These are phyloP conservation scores for Rhagium mordax DNA, from an alignment of 2,888 invertebrate species.

Conservation along the genomic window DNA sequence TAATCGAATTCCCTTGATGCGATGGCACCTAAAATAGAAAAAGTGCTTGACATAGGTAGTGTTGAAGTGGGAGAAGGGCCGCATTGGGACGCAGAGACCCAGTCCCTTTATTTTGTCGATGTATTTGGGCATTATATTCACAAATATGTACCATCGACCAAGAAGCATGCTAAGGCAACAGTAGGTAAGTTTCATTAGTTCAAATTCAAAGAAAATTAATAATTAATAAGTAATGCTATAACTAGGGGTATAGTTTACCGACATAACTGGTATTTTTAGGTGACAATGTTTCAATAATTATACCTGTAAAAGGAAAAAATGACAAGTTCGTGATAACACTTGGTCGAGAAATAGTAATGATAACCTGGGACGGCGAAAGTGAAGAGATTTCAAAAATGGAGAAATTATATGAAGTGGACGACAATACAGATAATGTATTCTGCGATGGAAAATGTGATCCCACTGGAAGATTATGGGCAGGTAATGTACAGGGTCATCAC, in stretches of 20 bases:
- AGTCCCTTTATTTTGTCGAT: constrained; percentile 78
- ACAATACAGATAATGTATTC: constrained; percentile 73
- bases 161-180: constrained; percentile 46
- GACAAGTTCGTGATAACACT: constrained; percentile 78
- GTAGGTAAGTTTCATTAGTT: constrained; percentile 48
- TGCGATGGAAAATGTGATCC: constrained; percentile 89
- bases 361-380: constrained; percentile 79
- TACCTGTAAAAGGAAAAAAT: constrained; percentile 72
- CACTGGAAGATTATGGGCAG: constrained; percentile 78
- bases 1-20: background rate
- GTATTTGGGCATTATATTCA: constrained; percentile 63
- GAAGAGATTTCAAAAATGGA: constrained; percentile 70
- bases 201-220: no score
- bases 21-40: constrained; percentile 62
- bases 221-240: no score
- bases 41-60: constrained; percentile 62
- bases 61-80: constrained; percentile 79
- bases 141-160: constrained; percentile 50
- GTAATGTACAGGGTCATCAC: no score
- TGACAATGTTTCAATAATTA: constrained; percentile 71
- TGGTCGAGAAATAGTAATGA: constrained; percentile 73
- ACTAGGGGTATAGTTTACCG: no score
- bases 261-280: background rate
- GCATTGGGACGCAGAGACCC: constrained; percentile 76
- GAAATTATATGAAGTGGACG: constrained; percentile 75